Base-by-base conservation (phyloP, 1,140 invertebrate genomes). In the Drosophila pachea region DNA sequence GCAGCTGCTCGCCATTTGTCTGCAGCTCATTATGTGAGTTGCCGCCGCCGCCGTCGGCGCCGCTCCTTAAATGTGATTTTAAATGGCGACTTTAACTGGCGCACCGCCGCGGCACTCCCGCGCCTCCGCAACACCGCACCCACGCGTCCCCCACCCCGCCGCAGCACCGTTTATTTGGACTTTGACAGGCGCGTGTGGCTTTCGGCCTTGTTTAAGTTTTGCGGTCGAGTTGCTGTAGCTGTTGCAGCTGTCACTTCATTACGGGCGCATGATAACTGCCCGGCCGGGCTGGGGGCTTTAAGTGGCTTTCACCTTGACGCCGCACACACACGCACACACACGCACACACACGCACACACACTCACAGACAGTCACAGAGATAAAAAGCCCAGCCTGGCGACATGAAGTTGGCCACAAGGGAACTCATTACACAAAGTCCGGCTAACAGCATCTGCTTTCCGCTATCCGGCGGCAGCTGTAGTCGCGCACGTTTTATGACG, bases 241-340 rank as follows among this genome's bases (percentile, higher is more conserved):
- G 66, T 63, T 63, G 67, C 55, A 55, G 47, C 69, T 67, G 64
- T 72, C 69, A 72, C 64, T 67, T 72, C 58, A 72, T 72, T 67
- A 67, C 63, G 55, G 69, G 56, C 69, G 56, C 56, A 56, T 60
- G 69, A 68, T 72, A 72, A 72, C 69, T 72, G 64, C 29, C 32
- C 42, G 6, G 56, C 12, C 48, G 40, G 36, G 48, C 12, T 32
- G 50, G 42, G 14, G 49, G 14, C 59, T 14, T 42, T 71, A 71
- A 72, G 56, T 72, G 69, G 49, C 68, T 72, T 68, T 72, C 58
- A 72, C 69, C 69, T 72, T 66, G 69, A 50, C 68, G 49, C 68
- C 62, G 12, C 59, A 32, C 59, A 42, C n/a, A 48, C 38, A 61
- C n/a, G 49, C 11, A n/a, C 42, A 33, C 49, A 70, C 54, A 53